phyloP scores from a whole-genome alignment of 1,140 invertebrate genomes.

The Uloborus diversus region DNA sequence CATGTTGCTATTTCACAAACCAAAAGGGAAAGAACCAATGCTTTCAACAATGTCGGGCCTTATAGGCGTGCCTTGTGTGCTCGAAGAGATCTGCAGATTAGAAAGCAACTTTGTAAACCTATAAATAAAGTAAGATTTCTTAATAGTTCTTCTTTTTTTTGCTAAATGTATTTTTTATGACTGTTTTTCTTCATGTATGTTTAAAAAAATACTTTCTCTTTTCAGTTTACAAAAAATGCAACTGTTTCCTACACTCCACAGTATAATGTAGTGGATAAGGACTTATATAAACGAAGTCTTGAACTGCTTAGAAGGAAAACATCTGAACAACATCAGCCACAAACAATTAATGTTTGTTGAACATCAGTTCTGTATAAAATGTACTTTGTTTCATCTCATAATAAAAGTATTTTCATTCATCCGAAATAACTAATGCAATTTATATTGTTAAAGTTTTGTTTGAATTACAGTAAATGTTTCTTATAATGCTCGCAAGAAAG shows the following conservation, averaged over 20 bases:
- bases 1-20: conserved; percentile 47
- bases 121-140: conserved; percentile 27
- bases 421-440: too few species aligned
- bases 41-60: conserved; percentile 52
- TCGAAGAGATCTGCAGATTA: conserved; percentile 49
- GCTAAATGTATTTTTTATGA: neutral
- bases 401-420: too few species aligned
- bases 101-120: conserved; percentile 48
- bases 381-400: too few species aligned
- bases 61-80: conserved; percentile 54
- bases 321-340: conserved; percentile 9
- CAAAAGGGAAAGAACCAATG: conserved; percentile 40
- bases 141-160: neutral
- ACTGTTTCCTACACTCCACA: conserved; percentile 15
- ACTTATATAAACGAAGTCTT: conserved; percentile 51
- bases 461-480: too few species aligned
- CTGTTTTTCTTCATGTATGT: neutral
- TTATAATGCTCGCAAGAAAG: too few species aligned
- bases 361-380: too few species aligned
- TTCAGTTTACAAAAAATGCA: conserved; percentile 5
- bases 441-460: too few species aligned
- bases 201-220: neutral
- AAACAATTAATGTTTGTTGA: conserved; percentile 27
- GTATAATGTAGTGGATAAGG: conserved; percentile 47
- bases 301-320: conserved; percentile 42